Evolutionary conservation across 2,888 invertebrate genomes (phyloP).

Genomic region (Euclidia mi): DNA sequence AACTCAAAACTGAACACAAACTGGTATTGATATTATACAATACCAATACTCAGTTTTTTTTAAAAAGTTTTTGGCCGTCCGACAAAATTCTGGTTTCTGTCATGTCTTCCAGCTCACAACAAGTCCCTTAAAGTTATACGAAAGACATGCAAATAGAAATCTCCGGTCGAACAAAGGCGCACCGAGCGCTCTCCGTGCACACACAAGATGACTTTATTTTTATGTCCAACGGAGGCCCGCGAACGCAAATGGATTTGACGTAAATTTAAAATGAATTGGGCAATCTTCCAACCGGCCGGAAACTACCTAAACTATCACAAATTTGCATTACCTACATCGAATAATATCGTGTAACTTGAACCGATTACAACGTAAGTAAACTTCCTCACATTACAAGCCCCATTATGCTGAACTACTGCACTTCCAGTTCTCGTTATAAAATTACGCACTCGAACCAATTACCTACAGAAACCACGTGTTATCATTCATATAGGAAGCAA

Average conservation of each 20-base stretch:
- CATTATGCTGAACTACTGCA: slow-evolving; percentile 32
- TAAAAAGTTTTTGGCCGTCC: slow-evolving; percentile 16
- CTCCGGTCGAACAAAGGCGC: slow-evolving; percentile 16
- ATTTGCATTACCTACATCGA: slow-evolving; percentile 25
- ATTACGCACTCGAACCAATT: slow-evolving; percentile 41
- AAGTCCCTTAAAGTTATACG: slow-evolving; percentile 11
- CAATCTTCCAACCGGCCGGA: slow-evolving; percentile 72
- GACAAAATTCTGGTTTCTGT: slow-evolving; percentile 18
- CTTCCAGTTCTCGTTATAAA: slow-evolving; percentile 45
- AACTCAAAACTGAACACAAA: slow-evolving; percentile 4
- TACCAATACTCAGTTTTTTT: slow-evolving; percentile 20
- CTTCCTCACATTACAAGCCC: slow-evolving; percentile 19
- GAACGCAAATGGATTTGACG: slow-evolving; percentile 78
- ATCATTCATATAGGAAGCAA: slow-evolving; percentile 32
- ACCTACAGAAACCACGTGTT: slow-evolving; percentile 41
- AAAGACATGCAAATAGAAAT: slow-evolving; percentile 13
- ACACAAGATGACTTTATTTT: slow-evolving; percentile 62
- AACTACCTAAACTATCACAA: slow-evolving; percentile 63
- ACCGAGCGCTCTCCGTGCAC: slow-evolving; percentile 22
- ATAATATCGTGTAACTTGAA: slow-evolving; percentile 16
- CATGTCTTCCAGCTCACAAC: slow-evolving; percentile 25
- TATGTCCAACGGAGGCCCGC: slow-evolving; percentile 62
- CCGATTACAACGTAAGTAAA: slow-evolving; percentile 33
- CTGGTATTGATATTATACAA: slow-evolving; percentile 19
- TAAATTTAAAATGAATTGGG: slow-evolving; percentile 76